These are phyloP conservation scores for Ispidina lecontei DNA, from an alignment of 2,797 vertebrate genomes.

Conservation along the genomic window DNA sequence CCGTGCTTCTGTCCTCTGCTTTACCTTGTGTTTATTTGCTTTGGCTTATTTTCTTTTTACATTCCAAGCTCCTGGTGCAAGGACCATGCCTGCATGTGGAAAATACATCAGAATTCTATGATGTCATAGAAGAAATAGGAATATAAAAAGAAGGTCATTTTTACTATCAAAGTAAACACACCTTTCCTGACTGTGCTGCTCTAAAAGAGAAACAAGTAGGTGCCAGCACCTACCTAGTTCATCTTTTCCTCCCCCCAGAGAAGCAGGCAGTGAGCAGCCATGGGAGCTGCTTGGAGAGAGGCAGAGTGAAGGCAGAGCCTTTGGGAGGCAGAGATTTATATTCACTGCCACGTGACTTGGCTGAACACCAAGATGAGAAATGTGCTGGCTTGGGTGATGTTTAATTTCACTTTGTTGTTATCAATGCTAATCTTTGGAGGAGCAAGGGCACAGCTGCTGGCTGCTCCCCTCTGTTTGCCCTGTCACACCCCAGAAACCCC, in stretches of 20 bases:
- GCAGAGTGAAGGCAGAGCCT: neutral
- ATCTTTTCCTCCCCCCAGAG: neutral
- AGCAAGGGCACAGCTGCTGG: neutral
- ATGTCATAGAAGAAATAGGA: neutral
- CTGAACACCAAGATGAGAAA: neutral
- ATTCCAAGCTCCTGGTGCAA: neutral
- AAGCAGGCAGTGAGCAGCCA: neutral
- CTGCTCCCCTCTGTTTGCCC: neutral
- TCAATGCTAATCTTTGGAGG: neutral
- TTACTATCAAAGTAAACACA: neutral
- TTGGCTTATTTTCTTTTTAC: neutral
- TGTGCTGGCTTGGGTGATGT: neutral
- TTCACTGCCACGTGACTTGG: neutral
- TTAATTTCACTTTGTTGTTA: conserved; percentile 19
- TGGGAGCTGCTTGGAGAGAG: neutral
- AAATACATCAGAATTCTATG: neutral
- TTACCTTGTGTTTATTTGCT: conserved; percentile 26
- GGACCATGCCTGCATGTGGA: neutral
- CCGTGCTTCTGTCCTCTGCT: neutral
- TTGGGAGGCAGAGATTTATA: neutral
- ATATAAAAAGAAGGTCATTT: neutral
- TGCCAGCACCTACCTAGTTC: neutral
- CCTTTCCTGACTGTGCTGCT: neutral
- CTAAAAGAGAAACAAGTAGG: neutral
- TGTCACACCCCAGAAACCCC: neutral